phyloP scores from a whole-genome alignment of 2,797 vertebrate species.

The Danio tinwini region DNA sequence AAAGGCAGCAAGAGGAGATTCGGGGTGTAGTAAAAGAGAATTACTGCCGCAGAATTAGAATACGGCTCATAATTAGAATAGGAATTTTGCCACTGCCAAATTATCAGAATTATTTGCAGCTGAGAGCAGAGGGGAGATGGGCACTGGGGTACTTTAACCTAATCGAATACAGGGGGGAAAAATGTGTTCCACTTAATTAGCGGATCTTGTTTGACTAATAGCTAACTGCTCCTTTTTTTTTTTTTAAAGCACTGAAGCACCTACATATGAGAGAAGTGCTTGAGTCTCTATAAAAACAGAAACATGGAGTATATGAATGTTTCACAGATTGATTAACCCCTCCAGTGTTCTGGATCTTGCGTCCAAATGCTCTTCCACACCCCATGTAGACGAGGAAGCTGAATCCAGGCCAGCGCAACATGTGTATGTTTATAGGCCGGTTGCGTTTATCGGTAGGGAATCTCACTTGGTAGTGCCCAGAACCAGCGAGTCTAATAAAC shows the following conservation, averaged over 20 bases:
- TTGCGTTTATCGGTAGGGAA: constrained; percentile 74
- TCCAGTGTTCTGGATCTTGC: constrained; percentile 55
- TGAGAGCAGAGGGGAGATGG: constrained; percentile 64
- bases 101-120: constrained; percentile 77
- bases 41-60: constrained; percentile 71
- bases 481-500: constrained; percentile 77
- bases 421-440: constrained; percentile 78
- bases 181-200: constrained; percentile 73
- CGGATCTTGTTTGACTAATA: constrained; percentile 70
- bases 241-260: constrained; percentile 60
- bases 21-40: constrained; percentile 70
- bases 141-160: constrained; percentile 57
- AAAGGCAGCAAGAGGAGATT: constrained; percentile 70
- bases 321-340: constrained; percentile 37
- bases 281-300: constrained; percentile 59
- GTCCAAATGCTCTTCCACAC: constrained; percentile 41
- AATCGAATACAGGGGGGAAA: constrained; percentile 68
- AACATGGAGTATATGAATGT: constrained; percentile 30
- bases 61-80: constrained; percentile 73
- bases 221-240: constrained; percentile 65
- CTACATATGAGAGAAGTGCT: constrained; percentile 53
- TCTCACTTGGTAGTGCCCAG: constrained; percentile 78
- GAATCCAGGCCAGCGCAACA: constrained; percentile 75
- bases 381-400: constrained; percentile 69
- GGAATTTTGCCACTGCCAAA: constrained; percentile 69